Conservation (phyloP, 1,140 invertebrate genomes). For the Oscheius sp. region DNA sequence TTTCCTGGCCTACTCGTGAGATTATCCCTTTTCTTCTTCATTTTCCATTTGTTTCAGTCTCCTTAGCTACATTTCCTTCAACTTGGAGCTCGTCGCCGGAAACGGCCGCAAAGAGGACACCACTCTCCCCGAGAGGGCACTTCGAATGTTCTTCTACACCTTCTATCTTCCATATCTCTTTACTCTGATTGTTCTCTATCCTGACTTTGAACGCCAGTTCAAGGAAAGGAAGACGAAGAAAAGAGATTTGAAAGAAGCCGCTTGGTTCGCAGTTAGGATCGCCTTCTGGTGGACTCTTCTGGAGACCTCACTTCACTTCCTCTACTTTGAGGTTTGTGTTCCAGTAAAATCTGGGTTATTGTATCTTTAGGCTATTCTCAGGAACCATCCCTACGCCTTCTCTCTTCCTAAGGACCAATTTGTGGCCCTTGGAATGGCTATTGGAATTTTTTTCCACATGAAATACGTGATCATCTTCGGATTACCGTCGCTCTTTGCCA, state of each 20-base stretch:
- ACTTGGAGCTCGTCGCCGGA: slow-evolving; percentile 46
- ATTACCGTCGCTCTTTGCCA: slow-evolving; percentile 55
- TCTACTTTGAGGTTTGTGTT: slow-evolving; percentile 59
- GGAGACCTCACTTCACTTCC: slow-evolving; percentile 53
- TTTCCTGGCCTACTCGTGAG: slow-evolving; percentile 58
- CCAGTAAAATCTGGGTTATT: slow-evolving; percentile 40
- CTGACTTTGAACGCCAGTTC: slow-evolving; percentile 56
- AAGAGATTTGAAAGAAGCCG: slow-evolving; percentile 42
- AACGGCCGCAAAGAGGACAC: slow-evolving; percentile 41
- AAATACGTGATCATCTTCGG: slow-evolving; percentile 61
- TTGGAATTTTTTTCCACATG: slow-evolving; percentile 59
- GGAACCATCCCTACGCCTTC: slow-evolving; percentile 44
- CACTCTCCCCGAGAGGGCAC: slow-evolving; percentile 20
- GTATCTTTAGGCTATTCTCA: slow-evolving; percentile 54
- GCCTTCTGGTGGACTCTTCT: slow-evolving; percentile 55
- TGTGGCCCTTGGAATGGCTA: slow-evolving; percentile 58
- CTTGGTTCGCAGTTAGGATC: slow-evolving; percentile 42
- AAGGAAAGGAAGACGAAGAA: slow-evolving; percentile 29
- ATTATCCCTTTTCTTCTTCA: slow-evolving; percentile 12
- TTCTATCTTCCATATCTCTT: slow-evolving; percentile 59
- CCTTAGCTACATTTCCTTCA: slow-evolving; percentile 58
- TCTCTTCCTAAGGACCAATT: slow-evolving; percentile 57
- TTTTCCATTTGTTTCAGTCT: slow-evolving; percentile 19
- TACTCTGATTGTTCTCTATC: slow-evolving; percentile 57
- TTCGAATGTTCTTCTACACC: slow-evolving; percentile 52